Conservation (phyloP, 64 coral and sea anemone genomes). For the Actinia tenebrosa region DNA sequence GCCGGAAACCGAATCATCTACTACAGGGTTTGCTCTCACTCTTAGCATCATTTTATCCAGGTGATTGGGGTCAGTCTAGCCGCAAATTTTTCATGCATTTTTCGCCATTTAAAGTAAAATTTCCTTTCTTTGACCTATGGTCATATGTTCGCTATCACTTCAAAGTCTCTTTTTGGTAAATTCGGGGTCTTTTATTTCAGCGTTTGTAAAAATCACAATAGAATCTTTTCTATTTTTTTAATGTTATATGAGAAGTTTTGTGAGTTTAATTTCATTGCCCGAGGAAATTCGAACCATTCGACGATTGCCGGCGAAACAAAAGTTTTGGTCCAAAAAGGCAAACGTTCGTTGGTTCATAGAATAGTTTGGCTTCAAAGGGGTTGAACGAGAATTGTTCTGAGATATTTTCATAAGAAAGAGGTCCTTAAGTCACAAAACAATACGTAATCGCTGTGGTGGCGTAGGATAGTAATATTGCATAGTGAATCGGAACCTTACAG, state of each 20-base stretch:
- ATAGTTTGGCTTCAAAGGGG: not conserved
- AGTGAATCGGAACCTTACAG: not conserved
- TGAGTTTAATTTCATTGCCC: not conserved
- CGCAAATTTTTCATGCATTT: not conserved
- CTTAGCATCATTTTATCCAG: not conserved
- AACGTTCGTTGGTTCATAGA: not conserved
- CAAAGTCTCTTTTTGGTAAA: not conserved
- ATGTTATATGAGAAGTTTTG: not conserved
- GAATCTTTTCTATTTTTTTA: not conserved
- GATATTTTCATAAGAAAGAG: not conserved
- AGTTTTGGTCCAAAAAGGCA: not conserved
- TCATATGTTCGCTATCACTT: not conserved
- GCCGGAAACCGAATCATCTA: not conserved
- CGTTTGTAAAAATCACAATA: not conserved
- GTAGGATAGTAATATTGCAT: not conserved
- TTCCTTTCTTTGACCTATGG: not conserved
- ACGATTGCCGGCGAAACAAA: not conserved
- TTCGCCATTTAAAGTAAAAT: not conserved
- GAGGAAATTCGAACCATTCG: not conserved
- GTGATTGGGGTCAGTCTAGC: not conserved
- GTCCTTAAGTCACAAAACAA: conserved; percentile 6
- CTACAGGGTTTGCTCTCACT: not conserved
- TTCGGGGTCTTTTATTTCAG: not conserved
- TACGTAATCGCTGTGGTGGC: not conserved
- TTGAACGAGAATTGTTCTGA: not conserved